Evolutionary conservation across 2,797 vertebrate species (phyloP), one percentile per base, ranked within the genome.

Genomic region (Argyrosomus regius): DNA sequence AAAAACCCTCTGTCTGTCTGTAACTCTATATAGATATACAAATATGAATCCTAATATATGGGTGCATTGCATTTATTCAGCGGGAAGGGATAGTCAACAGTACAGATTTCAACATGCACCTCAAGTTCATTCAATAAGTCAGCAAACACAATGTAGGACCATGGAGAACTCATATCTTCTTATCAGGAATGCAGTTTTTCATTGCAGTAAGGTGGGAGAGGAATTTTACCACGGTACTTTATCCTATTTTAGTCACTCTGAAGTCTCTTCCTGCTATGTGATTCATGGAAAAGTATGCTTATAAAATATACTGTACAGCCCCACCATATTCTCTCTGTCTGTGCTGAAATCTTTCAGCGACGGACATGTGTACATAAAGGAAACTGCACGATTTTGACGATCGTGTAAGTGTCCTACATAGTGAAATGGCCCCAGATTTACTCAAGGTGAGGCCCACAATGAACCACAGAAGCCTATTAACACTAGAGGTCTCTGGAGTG

Each of bases 11-110:
- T 90, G 92, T 94, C 93, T 94, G 91, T 91, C 92, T 94, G 84
- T 90, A 90, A 93, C 89, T 94, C 91, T 91, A 89, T 91, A 93
- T 90, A 92, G 91, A 95, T 90, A 93, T 89, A 94, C 93, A 95
- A 94, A 95, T 91, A 94, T 93, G 84, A 93, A 94, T 92, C 81
- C 87, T 91, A 88, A 94, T 90, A 92, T 90, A 90, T 82, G 89
- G 89, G 84, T 81, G 85, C 87, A 77, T 82, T 90, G 86, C 83
- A 89, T 94, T 91, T 85, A 87, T 92, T 82, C 89, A 88, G 80
- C 74, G 75, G 83, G 85, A 84, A 81, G 49, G 79, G 78, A 83
- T 72, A 85, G 87, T 81, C 87, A 87, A 89, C 85, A 86, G 85
- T 74, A 70, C 84, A 71, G 63, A 71, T 89, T 88, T 81, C 86